Evolutionary conservation across 2,888 invertebrate genomes (phyloP), one percentile per base, ranked within the genome.

Genomic region (Phlogophora meticulosa): DNA sequence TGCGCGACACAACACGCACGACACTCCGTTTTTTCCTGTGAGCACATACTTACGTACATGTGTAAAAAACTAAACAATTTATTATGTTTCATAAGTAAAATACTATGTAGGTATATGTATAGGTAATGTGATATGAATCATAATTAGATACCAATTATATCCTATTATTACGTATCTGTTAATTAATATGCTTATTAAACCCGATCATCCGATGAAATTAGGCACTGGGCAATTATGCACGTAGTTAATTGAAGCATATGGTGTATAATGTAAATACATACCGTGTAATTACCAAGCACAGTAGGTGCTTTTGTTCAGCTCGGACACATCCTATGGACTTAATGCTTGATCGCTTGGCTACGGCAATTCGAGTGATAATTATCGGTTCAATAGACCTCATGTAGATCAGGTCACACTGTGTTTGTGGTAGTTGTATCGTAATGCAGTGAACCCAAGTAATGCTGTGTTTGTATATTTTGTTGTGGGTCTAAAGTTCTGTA

Each of bases 321-420:
- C 4, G 17, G 17, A 13, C 4, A 34, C 38, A 56, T 13, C 11
- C 17, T 28, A 32, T 22, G 10, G 4, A 22, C 11, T 15, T n/a
- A 11, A 20, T 65, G 24, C 11, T 68, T 32, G 13, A 34, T 34
- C 10, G n/a, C 15, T 36, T 56, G 28, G 42, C 15, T 52, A 9
- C 22, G 4, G 34, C 40, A 11, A 36, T 20, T 57, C 40, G 32
- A 52, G 28, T 46, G 42, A 28, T 32, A n/a, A 42, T 52, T 20
- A 22, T 52, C 20, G 17, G 52, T 57, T 48, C 42, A 56, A 13
- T 7, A 28, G 17, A 13, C 51, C 51, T 40, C 52, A 24, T 56
- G 40, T 42, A n/a, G n/a, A n/a, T n/a, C n/a, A n/a, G n/a, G n/a
- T n/a, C n/a, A n/a, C n/a, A n/a, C n/a, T n/a, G n/a, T n/a, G n/a